Percentiles rank a stretch among this genome's conserved stretches.
These are phyloP conservation scores for Sciaenops ocellatus DNA, from an alignment of 2,797 vertebrate species.

Conservation along the genomic window DNA sequence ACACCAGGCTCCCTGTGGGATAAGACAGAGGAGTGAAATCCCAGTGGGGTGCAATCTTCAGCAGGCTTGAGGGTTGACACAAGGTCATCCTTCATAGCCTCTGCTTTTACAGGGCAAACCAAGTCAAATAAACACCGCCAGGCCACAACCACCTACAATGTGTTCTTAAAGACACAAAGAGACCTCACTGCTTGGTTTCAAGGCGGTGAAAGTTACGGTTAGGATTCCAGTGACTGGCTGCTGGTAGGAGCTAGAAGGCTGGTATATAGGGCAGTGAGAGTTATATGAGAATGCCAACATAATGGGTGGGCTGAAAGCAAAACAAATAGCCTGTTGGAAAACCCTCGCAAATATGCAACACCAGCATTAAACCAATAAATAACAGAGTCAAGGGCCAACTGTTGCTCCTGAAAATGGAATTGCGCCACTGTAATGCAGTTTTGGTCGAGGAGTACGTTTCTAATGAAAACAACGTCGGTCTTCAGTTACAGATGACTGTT, in stretches of 20 bases:
- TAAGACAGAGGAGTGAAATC: slow-evolving; percentile 58
- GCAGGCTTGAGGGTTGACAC: slow-evolving; percentile 72
- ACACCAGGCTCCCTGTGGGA: slow-evolving; percentile 59
- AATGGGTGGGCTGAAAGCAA: slow-evolving; percentile 86
- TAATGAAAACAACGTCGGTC: slow-evolving; percentile 28
- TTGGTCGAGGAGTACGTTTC: slow-evolving; percentile 9
- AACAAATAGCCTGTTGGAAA: slow-evolving; percentile 80
- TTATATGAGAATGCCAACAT: slow-evolving; percentile 82
- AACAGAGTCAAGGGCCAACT: slow-evolving; percentile 65
- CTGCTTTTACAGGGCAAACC: slow-evolving; percentile 78
- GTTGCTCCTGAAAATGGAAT: slow-evolving; percentile 60
- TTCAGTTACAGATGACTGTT: slow-evolving; percentile 1
- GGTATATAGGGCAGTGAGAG: slow-evolving; percentile 73
- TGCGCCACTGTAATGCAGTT: slow-evolving; percentile 30
- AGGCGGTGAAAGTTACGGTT: slow-evolving; percentile 54
- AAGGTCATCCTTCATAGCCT: slow-evolving; percentile 80
- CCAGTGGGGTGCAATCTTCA: slow-evolving; percentile 59
- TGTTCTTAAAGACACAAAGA: slow-evolving; percentile 77
- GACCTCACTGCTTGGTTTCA: slow-evolving; percentile 72
- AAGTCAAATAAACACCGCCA: slow-evolving; percentile 83
- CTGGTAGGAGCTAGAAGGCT: slow-evolving; percentile 54
- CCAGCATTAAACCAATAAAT: slow-evolving; percentile 82
- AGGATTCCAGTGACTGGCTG: slow-evolving; percentile 56
- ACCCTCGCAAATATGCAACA: slow-evolving; percentile 80
- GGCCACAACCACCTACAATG: slow-evolving; percentile 74